Conservation (phyloP, 2,797 vertebrate species). For the Cheirogaleus major region DNA sequence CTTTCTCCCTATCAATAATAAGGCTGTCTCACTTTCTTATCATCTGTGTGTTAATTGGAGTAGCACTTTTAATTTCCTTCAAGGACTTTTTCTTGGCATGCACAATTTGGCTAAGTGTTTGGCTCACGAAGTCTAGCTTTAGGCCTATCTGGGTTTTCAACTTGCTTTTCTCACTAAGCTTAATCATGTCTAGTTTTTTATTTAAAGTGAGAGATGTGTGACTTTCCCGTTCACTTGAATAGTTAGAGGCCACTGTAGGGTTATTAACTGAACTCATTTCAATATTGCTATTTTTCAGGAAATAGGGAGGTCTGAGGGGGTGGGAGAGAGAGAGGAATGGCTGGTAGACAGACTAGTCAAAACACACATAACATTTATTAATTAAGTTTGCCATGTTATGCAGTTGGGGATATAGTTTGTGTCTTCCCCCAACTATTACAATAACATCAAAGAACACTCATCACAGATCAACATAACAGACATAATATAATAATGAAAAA, state of each 20-base stretch:
- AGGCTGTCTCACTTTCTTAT: neutral
- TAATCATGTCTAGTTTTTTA: neutral
- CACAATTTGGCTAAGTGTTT: neutral
- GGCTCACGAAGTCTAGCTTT: neutral
- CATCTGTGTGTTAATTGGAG: neutral
- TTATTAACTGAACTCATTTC: neutral
- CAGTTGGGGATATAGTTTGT: neutral
- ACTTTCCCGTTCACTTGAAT: neutral
- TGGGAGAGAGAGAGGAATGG: neutral
- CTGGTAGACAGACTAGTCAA: no score
- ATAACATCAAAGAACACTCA: neutral
- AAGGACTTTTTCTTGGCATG: neutral
- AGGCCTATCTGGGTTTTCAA: neutral
- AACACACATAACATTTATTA: neutral
- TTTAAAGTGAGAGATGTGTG: neutral
- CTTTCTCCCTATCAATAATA: neutral
- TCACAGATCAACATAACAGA: neutral
- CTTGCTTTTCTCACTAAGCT: neutral
- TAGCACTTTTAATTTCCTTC: neutral
- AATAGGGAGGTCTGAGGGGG: neutral
- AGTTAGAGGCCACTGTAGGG: neutral
- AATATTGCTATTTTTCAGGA: neutral
- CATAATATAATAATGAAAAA: neutral
- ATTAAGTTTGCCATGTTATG: neutral
- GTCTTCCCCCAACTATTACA: neutral